phyloP scores from a whole-genome alignment of 2,888 invertebrate species.

The Plebejus argus region DNA sequence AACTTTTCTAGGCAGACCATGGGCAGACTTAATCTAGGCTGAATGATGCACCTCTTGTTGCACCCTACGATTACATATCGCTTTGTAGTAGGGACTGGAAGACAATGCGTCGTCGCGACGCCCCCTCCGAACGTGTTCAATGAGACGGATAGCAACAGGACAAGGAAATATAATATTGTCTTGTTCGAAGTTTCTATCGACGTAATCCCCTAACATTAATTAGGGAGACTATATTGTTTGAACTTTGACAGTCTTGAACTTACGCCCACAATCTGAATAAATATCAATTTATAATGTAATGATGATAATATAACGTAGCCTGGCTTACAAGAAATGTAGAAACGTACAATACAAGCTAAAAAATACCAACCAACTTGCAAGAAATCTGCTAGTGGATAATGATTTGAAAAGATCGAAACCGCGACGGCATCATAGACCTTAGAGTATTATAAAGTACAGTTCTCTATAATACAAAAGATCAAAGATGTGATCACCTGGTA shows the following conservation, averaged over 20 bases:
- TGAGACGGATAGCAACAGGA: conserved; percentile 12
- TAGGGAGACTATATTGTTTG: not conserved
- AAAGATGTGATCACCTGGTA: not conserved
- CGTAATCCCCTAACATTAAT: not conserved
- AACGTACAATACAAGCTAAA: too few species aligned
- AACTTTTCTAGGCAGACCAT: not conserved
- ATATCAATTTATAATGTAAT: conserved; percentile 1
- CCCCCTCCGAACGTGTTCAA: conserved; percentile 27
- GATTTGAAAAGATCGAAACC: not conserved
- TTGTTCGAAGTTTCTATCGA: not conserved
- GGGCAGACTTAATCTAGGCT: not conserved
- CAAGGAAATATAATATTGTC: conserved; percentile 18
- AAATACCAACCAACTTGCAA: too few species aligned
- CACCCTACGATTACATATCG: conserved; percentile 8
- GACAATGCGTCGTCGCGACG: conserved; percentile 21
- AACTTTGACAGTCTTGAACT: not conserved
- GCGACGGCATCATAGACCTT: too few species aligned
- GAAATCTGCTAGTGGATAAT: too few species aligned
- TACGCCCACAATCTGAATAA: not conserved
- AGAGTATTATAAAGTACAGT: too few species aligned
- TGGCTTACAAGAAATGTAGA: too few species aligned
- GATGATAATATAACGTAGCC: not conserved
- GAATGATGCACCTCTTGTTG: not conserved
- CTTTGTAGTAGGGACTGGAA: not conserved
- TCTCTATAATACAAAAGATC: not conserved